These are phyloP conservation scores for Halcyon chelicuti DNA, from an alignment of 2,797 vertebrate genomes.

Conservation along the genomic window DNA sequence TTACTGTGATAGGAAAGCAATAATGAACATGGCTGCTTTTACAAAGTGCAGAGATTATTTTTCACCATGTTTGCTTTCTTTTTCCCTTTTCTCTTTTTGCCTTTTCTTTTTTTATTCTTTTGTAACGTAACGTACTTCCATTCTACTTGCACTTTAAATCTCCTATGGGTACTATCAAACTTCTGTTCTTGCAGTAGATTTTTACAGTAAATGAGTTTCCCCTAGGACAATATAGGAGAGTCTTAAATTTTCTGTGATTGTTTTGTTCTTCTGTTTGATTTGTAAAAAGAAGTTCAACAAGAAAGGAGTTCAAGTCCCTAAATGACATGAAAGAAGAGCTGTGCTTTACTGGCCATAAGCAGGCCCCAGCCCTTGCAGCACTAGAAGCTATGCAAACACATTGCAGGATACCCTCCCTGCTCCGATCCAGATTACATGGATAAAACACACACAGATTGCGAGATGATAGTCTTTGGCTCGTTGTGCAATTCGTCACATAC, in stretches of 20 bases:
- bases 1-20: neutral
- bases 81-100: neutral
- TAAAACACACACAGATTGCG: neutral
- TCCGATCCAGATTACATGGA: neutral
- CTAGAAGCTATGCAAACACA: neutral
- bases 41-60: neutral
- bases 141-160: neutral
- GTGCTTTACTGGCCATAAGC: neutral
- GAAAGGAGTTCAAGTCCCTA: neutral
- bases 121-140: neutral
- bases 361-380: neutral
- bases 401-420: neutral
- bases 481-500: neutral
- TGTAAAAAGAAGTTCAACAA: slow-evolving; percentile 30
- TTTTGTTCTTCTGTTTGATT: slow-evolving; percentile 29
- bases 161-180: neutral
- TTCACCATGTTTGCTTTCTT: neutral
- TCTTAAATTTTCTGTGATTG: neutral
- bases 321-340: neutral
- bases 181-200: neutral
- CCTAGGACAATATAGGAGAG: neutral
- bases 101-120: neutral
- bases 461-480: slow-evolving; percentile 17
- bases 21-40: neutral
- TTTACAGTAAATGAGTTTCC: neutral